Evolutionary conservation across 2,888 invertebrate genomes (phyloP).

Genomic region (Automeris io): DNA sequence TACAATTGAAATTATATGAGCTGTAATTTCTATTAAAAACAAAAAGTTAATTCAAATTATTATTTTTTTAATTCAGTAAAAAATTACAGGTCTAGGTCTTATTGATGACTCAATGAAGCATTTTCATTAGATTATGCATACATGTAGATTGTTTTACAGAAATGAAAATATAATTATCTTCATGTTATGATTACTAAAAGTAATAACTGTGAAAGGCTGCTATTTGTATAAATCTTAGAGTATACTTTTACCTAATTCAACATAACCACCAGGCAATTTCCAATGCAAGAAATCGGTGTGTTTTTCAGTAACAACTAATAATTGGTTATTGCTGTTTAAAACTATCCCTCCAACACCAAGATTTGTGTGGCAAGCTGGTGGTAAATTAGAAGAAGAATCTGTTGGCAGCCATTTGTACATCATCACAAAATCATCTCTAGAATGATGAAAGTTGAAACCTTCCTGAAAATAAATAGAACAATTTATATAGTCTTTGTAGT

Average conservation of each 20-base stretch:
- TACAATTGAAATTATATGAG: constrained; percentile 38
- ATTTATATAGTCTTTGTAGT: no score
- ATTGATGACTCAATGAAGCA: no score
- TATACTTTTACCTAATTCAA: constrained; percentile 83
- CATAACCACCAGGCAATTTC: constrained; percentile 96
- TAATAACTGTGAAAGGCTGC: no score
- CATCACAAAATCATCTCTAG: constrained; percentile 85
- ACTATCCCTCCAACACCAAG: constrained; percentile 92
- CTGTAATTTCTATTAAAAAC: neutral
- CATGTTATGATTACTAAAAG: no score
- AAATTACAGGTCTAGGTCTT: neutral
- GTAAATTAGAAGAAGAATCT: constrained; percentile 79
- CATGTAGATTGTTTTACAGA: neutral
- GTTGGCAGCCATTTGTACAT: constrained; percentile 88
- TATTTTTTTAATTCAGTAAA: neutral
- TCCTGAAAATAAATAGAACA: no score
- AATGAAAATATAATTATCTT: neutral
- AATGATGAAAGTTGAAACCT: constrained; percentile 93
- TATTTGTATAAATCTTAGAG: no score
- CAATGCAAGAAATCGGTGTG: constrained; percentile 79
- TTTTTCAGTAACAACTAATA: constrained; percentile 89
- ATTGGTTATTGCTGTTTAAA: constrained; percentile 83
- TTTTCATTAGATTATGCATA: neutral
- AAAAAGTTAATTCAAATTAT: neutral
- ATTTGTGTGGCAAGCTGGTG: constrained; percentile 87